These are phyloP conservation scores for Unio delphinus DNA, from an alignment of 2,888 invertebrate genomes.

Conservation along the genomic window DNA sequence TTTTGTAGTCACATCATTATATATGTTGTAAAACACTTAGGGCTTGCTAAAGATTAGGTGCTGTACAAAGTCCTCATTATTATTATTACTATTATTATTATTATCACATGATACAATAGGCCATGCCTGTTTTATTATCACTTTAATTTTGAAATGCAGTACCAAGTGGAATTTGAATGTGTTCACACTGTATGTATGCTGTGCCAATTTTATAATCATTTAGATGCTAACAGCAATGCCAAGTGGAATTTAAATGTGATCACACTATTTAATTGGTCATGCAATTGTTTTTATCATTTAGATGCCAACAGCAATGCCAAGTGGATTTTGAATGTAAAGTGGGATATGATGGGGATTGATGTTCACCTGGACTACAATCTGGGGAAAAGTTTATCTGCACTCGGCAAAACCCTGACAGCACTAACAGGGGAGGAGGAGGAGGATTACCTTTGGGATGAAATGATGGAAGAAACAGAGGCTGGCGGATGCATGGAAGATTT, in stretches of 20 bases:
- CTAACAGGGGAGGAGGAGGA: conserved; percentile 84
- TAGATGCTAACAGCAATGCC: conserved; percentile 77
- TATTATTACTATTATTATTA: too few relatives aligned
- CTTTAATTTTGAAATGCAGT: conserved; percentile 71
- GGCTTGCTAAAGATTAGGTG: too few relatives aligned
- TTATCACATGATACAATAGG: too few relatives aligned
- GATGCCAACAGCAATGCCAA: conserved; percentile 81
- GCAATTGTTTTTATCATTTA: conserved; percentile 8
- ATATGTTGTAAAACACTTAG: too few relatives aligned
- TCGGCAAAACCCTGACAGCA: conserved; percentile 96
- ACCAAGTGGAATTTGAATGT: conserved; percentile 99
- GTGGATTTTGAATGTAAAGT: conserved; percentile 97
- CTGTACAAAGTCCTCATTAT: too few relatives aligned
- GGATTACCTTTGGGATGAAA: conserved; percentile 26
- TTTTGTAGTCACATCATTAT: too few relatives aligned
- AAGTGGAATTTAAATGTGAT: conserved; percentile 97
- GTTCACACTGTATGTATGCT: conserved; percentile 56
- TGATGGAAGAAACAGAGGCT: conserved; percentile 28
- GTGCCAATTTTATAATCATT: neutral
- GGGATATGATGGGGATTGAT: conserved; percentile 99
- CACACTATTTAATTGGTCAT: too few relatives aligned
- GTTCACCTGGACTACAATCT: conserved; percentile 96
- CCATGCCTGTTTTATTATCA: neutral
- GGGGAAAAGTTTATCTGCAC: conserved; percentile 93
- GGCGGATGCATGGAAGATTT: conserved; percentile 37